These are phyloP conservation scores for Philypnodon macrostomus DNA, from an alignment of 2,797 vertebrate genomes.

Conservation along the genomic window DNA sequence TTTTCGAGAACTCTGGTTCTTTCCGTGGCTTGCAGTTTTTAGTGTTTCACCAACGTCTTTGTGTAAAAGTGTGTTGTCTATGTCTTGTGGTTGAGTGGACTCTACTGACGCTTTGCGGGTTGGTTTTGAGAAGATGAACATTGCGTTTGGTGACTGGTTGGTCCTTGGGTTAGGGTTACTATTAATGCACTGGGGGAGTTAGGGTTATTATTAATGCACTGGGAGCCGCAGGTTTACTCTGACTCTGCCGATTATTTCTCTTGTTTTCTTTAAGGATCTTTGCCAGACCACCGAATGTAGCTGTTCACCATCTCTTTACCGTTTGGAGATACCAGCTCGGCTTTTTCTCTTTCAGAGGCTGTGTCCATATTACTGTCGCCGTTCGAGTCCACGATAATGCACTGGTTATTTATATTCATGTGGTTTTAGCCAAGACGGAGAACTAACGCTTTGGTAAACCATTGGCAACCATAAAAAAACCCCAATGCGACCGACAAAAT, in stretches of 20 bases:
- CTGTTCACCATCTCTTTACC: slow-evolving; percentile 30
- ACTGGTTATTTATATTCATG: no score
- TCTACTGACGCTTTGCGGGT: slow-evolving; percentile 46
- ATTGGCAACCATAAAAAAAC: no score
- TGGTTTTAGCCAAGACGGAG: no score
- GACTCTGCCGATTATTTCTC: slow-evolving; percentile 28
- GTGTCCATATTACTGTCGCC: slow-evolving; percentile 24
- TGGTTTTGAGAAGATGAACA: slow-evolving; percentile 8
- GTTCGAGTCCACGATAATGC: no score
- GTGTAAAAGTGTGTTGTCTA: slow-evolving; percentile 70
- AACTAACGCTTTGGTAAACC: no score
- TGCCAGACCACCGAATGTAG: slow-evolving; percentile 9
- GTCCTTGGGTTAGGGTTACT: no score
- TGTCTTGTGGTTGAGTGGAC: slow-evolving; percentile 72
- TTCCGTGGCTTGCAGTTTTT: slow-evolving; percentile 56
- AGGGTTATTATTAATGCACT: no score
- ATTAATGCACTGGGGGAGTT: slow-evolving; percentile 27
- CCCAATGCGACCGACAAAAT: no score
- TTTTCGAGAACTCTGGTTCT: no score
- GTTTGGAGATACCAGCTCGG: slow-evolving; percentile 27
- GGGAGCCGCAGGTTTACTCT: no score
- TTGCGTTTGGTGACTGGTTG: slow-evolving; percentile 2
- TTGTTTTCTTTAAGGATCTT: slow-evolving; percentile 33
- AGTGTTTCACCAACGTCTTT: slow-evolving; percentile 60
- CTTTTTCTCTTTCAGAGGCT: slow-evolving; percentile 28